phyloP scores from a whole-genome alignment of 2,888 invertebrate genomes.

The Adineta ricciae region DNA sequence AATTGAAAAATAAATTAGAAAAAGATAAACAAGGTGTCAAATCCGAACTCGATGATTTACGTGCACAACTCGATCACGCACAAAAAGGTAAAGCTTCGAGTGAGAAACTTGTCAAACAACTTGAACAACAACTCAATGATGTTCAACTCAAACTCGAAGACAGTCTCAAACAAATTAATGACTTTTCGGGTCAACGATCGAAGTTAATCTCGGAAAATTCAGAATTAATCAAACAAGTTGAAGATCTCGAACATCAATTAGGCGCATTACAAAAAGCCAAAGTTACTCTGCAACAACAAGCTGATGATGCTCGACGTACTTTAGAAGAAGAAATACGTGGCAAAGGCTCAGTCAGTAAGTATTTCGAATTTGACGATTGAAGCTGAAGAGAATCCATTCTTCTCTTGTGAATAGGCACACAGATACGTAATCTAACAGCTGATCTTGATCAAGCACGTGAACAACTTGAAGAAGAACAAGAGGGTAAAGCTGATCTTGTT shows the following conservation, averaged over 20 bases:
- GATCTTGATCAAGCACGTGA: constrained; percentile 97
- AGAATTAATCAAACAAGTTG: constrained; percentile 86
- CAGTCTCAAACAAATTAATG: constrained; percentile 86
- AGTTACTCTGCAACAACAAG: constrained; percentile 82
- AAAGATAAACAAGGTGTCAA: constrained; percentile 97
- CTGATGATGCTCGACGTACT: constrained; percentile 92
- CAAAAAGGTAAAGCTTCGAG: constrained; percentile 93
- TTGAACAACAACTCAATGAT: constrained; percentile 88
- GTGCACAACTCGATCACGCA: constrained; percentile 88
- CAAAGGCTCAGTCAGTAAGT: constrained; percentile 37
- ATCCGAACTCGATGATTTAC: constrained; percentile 93
- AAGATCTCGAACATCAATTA: constrained; percentile 94
- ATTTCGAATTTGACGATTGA: background rate
- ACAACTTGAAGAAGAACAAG: constrained; percentile 97
- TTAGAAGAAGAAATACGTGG: constrained; percentile 79
- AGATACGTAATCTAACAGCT: constrained; percentile 96
- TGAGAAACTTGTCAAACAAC: constrained; percentile 95
- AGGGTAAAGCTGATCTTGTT: constrained; percentile 94
- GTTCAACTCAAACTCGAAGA: constrained; percentile 90
- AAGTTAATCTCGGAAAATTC: constrained; percentile 92
- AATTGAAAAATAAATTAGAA: constrained; percentile 60
- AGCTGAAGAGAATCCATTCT: background rate
- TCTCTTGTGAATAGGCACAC: constrained; percentile 52
- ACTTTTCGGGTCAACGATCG: constrained; percentile 73
- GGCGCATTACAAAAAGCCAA: constrained; percentile 71